phyloP scores from a whole-genome alignment of 1,140 invertebrate species.

The Diabrotica undecimpunctata region DNA sequence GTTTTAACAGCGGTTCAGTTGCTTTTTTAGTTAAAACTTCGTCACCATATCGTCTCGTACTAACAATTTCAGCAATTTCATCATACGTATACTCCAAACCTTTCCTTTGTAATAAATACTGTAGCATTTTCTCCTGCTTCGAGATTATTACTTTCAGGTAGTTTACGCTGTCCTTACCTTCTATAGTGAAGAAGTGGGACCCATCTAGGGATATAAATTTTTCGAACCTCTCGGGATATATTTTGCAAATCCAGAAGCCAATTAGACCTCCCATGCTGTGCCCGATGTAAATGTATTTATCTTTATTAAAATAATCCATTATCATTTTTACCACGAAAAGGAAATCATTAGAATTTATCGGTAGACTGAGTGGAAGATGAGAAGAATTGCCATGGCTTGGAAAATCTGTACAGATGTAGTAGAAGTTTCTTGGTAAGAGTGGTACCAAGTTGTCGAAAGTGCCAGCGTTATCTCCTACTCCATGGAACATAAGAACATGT shows the following conservation, averaged over 20 bases:
- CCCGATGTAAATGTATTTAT: constrained; percentile 47
- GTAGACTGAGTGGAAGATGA: constrained; percentile 52
- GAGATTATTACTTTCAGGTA: constrained; percentile 40
- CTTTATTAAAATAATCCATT: constrained; percentile 53
- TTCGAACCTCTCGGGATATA: constrained; percentile 53
- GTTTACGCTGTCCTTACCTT: constrained; percentile 36
- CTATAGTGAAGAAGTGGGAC: constrained; percentile 40
- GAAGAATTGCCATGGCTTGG: constrained; percentile 69
- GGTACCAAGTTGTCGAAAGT: constrained; percentile 62
- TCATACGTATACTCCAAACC: constrained; percentile 50
- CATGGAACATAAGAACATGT: constrained; percentile 61
- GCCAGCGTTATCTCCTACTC: constrained; percentile 60
- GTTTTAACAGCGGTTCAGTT: too few relatives aligned
- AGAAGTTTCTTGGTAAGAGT: constrained; percentile 55
- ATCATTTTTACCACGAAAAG: constrained; percentile 52
- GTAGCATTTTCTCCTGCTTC: constrained; percentile 33
- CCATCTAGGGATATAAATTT: constrained; percentile 56
- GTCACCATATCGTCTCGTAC: constrained; percentile 38
- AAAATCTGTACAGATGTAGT: constrained; percentile 64
- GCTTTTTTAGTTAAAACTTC: constrained; percentile 46
- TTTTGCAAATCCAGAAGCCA: constrained; percentile 45
- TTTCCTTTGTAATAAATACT: constrained; percentile 35
- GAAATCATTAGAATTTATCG: constrained; percentile 50
- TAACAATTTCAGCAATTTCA: constrained; percentile 50
- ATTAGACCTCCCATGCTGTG: constrained; percentile 59